Evolutionary conservation across 2,113 vertebrate species (phyloP).

Genomic region (Eulemur rufifrons): DNA sequence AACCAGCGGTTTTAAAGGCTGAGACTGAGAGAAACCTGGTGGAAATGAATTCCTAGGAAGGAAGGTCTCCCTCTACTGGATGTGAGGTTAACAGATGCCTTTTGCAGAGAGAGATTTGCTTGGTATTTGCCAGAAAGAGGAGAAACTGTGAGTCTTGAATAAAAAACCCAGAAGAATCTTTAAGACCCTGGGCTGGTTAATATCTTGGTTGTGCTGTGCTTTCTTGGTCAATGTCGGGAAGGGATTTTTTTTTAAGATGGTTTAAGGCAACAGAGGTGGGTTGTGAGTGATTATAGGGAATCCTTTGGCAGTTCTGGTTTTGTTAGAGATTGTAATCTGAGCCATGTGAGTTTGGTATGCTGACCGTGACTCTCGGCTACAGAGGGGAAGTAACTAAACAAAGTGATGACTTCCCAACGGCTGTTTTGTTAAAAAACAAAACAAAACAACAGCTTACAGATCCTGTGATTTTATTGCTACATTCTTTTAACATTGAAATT

Average conservation of each 20-base stretch:
- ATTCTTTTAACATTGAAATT: background rate
- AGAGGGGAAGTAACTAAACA: background rate
- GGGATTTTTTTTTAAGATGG: background rate
- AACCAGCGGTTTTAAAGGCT: background rate
- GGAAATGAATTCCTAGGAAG: background rate
- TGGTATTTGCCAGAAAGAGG: background rate
- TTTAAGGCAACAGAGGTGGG: too few species aligned
- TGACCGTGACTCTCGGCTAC: background rate
- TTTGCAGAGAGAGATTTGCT: background rate
- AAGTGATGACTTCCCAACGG: background rate
- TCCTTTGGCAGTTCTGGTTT: background rate
- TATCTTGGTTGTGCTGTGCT: background rate
- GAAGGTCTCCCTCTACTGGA: background rate
- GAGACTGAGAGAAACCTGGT: background rate
- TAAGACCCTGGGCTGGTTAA: background rate
- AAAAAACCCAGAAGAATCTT: background rate
- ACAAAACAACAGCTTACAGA: accelerated
- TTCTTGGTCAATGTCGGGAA: background rate
- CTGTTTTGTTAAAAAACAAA: background rate
- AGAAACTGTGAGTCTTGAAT: background rate
- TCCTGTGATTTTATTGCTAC: background rate
- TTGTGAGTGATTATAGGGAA: background rate
- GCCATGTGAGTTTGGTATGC: background rate
- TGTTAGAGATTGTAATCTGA: background rate
- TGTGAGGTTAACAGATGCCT: background rate